phyloP scores from a whole-genome alignment of 2,113 vertebrate genomes.

The Taxidea taxus region DNA sequence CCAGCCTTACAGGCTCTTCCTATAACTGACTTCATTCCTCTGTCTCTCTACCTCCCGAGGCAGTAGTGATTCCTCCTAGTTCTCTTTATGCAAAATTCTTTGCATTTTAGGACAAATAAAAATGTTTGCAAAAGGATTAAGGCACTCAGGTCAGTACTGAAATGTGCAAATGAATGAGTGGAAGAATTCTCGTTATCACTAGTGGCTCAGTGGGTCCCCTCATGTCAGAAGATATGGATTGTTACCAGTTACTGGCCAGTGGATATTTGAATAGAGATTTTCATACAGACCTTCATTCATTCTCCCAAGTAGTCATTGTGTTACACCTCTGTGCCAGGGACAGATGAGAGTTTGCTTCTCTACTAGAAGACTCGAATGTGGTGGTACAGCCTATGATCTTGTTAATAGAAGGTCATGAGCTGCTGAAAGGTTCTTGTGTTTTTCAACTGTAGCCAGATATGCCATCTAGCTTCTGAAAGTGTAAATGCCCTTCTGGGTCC shows the following conservation, averaged over 20 bases:
- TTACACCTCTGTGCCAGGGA: background rate
- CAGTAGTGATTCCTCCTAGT: background rate
- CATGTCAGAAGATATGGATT: background rate
- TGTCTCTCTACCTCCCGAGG: background rate
- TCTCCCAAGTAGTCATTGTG: background rate
- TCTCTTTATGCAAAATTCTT: background rate
- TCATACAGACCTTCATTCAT: background rate
- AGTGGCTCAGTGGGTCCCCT: too few relatives aligned
- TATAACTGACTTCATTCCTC: accelerated
- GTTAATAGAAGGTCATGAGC: accelerated
- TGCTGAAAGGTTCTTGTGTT: background rate
- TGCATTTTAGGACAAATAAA: background rate
- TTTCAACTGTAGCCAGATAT: accelerated
- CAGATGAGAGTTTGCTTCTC: background rate
- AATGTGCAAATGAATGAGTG: background rate
- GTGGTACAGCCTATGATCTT: accelerated
- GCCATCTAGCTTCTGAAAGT: background rate
- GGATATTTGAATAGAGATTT: background rate
- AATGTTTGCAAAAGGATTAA: background rate
- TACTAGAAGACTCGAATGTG: accelerated
- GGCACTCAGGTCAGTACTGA: background rate
- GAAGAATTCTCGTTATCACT: background rate
- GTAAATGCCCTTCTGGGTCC: too few relatives aligned
- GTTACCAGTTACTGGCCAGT: background rate
- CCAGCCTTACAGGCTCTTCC: background rate